Percentiles rank a stretch among this genome's conserved stretches.
These are phyloP conservation scores for Syngnathus typhle DNA, from an alignment of 2,113 vertebrate species.

Conservation along the genomic window DNA sequence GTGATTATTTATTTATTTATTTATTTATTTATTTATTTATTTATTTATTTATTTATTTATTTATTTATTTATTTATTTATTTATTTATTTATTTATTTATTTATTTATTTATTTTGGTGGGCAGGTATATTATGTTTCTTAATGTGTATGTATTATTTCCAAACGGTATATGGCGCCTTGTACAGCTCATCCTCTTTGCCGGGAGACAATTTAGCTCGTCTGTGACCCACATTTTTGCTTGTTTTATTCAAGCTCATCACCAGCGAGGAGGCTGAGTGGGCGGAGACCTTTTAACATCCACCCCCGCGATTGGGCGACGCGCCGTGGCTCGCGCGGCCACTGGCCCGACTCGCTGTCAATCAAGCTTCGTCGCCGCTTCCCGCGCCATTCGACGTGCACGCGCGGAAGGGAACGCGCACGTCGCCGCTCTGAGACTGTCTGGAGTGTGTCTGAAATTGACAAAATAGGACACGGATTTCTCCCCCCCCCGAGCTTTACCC, in stretches of 20 bases:
- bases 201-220: constrained; percentile 14
- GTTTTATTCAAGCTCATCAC: constrained; percentile 51
- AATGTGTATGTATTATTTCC: neutral
- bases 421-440: constrained; percentile 69
- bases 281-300: constrained; percentile 10
- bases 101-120: neutral
- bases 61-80: too few relatives aligned
- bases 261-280: constrained; percentile 35
- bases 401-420: constrained; percentile 64
- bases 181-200: neutral
- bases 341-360: constrained; percentile 51
- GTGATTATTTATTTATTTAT: too few relatives aligned
- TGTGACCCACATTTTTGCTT: constrained; percentile 54
- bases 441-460: constrained; percentile 75
- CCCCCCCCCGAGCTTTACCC: constrained; percentile 36
- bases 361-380: constrained; percentile 46
- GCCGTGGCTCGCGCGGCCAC: constrained; percentile 18
- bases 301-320: constrained; percentile 37
- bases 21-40: too few relatives aligned
- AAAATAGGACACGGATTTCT: constrained; percentile 67
- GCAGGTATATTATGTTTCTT: neutral
- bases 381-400: constrained; percentile 66
- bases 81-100: too few relatives aligned
- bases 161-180: neutral
- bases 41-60: too few relatives aligned